These are phyloP conservation scores for Syrista parreyssii DNA, from an alignment of 2,888 invertebrate genomes.

Conservation along the genomic window DNA sequence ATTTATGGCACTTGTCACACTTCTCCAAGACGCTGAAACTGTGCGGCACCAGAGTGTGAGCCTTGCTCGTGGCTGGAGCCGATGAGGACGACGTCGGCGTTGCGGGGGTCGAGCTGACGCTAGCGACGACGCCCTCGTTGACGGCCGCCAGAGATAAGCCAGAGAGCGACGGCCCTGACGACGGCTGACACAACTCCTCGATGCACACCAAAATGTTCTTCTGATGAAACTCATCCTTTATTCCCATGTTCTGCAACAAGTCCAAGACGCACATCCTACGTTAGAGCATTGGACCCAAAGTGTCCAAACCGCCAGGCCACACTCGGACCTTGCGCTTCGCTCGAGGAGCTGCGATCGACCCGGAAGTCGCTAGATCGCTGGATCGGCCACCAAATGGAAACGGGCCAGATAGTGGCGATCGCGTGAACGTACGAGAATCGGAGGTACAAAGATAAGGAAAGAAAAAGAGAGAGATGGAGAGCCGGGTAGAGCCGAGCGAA, in stretches of 20 bases:
- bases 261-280: too few relatives aligned
- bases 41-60: slow-evolving; percentile 72
- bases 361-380: too few relatives aligned
- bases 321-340: too few relatives aligned
- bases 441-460: slow-evolving; percentile 23
- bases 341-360: too few relatives aligned
- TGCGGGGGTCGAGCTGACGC: background rate
- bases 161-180: slow-evolving; percentile 21
- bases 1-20: slow-evolving; percentile 80
- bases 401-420: background rate
- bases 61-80: slow-evolving; percentile 37
- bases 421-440: slow-evolving; percentile 21
- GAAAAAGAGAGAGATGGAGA: slow-evolving; percentile 14
- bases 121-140: too few relatives aligned
- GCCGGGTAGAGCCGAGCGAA: background rate
- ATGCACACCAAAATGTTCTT: slow-evolving; percentile 76
- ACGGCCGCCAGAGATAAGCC: slow-evolving; percentile 1
- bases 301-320: background rate
- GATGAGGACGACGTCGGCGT: slow-evolving; percentile 39
- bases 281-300: background rate
- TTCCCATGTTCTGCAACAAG: slow-evolving; percentile 76
- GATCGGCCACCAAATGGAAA: too few relatives aligned
- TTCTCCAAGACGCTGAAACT: slow-evolving; percentile 76
- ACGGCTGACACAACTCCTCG: slow-evolving; percentile 70
- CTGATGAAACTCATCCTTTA: slow-evolving; percentile 80